Evolutionary conservation across 2,888 invertebrate genomes (phyloP), one percentile per base, ranked within the genome.

Genomic region (Mellilla xanthometata): DNA sequence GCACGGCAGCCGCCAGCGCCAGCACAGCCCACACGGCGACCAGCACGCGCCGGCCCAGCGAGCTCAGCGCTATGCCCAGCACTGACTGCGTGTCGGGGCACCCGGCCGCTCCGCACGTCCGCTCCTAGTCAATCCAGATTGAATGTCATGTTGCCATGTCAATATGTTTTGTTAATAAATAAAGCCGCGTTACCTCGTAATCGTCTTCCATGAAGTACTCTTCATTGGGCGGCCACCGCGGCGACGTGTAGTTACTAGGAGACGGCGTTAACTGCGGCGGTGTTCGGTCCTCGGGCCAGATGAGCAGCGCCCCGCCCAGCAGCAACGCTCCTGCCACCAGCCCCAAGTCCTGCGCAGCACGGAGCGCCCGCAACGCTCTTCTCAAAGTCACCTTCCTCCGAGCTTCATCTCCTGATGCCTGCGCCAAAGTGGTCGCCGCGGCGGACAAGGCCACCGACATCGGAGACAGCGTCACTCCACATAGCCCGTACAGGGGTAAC

Each of bases 391-490:
- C 60, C 63, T 87, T 70, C 38, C 84, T 65, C 39, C 86, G 76
- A 4, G 63, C 56, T 44, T 89, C 89, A 62, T 89, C 89, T 42
- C 87, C 85, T 0, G 85, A 84, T 0, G 90, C 86, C 62, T 92
- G 92, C 0, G 92, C 87, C 11, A 91, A 67, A 0, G 91, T 86
- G n/a, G 92, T 92, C 2, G 92, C 87, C 1, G 91, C 91, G 1
- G 92, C 91, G 1, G 91, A 90, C 26, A 93, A 60, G 0, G 92
- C 89, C 15, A 93, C 70, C 0, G 92, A 91, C 65, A 92, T 81
- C 42, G 91, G 92, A 1, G 92, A 91, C 56, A 92, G 81, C 43
- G 91, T 75, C 2, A 93, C 56, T 0, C 95, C 95, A 56, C 85
- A 85, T 10, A 83, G 54, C 2, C 76, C 86, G 43, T 88, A 89